Percentiles rank a stretch among this genome's conserved stretches.
Conservation (phyloP, 2,113 vertebrate species). For the Rallus limicola region DNA sequence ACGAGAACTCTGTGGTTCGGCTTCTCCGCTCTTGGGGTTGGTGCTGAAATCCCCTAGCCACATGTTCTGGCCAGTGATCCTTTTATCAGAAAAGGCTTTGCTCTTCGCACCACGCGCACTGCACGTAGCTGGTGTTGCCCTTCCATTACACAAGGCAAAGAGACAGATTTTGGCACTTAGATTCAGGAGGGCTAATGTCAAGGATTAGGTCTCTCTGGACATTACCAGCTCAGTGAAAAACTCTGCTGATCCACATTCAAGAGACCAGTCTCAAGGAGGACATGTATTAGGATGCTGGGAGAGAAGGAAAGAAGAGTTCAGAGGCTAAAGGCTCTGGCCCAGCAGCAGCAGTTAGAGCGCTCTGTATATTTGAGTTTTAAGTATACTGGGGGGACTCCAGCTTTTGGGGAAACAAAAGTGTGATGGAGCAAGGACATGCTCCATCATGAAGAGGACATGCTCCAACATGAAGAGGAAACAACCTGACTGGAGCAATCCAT, state of each 20-base stretch:
- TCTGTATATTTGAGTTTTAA: not conserved
- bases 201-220: not conserved
- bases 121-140: rapidly evolving
- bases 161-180: not conserved
- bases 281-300: not conserved
- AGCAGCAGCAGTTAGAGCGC: not conserved
- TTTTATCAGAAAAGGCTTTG: not conserved
- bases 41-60: not conserved
- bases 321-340: not conserved
- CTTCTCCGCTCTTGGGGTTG: not conserved
- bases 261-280: not conserved
- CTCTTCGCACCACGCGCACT: not conserved
- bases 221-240: not conserved
- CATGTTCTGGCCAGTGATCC: not conserved
- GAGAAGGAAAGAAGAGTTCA: not conserved
- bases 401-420: not conserved
- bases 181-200: not conserved
- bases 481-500: not conserved
- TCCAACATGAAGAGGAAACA: not conserved
- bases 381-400: not conserved
- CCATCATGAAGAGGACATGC: too few relatives aligned
- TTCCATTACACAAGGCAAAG: not conserved
- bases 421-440: not conserved
- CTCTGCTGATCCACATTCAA: not conserved
- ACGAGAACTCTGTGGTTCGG: not conserved